These are phyloP conservation scores for Narcine bancroftii DNA, from an alignment of 2,113 vertebrate species.

Conservation along the genomic window DNA sequence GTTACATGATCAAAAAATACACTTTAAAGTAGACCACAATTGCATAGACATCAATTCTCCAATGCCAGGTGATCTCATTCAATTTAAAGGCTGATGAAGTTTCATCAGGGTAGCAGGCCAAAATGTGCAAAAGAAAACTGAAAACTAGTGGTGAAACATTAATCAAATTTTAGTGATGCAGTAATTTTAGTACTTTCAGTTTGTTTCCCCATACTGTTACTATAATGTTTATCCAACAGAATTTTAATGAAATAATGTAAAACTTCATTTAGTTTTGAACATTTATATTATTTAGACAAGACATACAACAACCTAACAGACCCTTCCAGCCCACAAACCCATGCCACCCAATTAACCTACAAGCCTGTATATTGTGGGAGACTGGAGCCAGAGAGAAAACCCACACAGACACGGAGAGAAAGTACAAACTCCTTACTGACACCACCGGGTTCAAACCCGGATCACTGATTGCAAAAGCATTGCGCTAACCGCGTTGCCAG, in stretches of 20 bases:
- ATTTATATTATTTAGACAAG: not conserved
- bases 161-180: constrained; percentile 20
- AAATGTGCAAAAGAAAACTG: not conserved
- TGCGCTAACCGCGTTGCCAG: too few species aligned
- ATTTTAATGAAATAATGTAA: not conserved
- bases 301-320: too few species aligned
- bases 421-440: too few species aligned
- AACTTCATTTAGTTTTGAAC: not conserved
- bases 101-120: not conserved
- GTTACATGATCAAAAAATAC: not conserved
- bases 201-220: not conserved
- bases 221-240: not conserved
- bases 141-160: not conserved
- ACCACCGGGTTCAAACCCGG: too few species aligned
- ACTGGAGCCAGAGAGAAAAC: too few species aligned
- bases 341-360: too few species aligned
- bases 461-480: too few species aligned
- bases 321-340: too few species aligned
- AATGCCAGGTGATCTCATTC: not conserved
- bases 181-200: not conserved
- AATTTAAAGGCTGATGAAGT: not conserved
- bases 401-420: too few species aligned
- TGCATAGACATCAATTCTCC: not conserved
- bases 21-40: not conserved
- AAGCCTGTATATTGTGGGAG: too few species aligned